Percentiles rank a stretch among this genome's conserved stretches.
Conservation (phyloP, 2,797 vertebrate species). For the Arnoldichthys spilopterus region DNA sequence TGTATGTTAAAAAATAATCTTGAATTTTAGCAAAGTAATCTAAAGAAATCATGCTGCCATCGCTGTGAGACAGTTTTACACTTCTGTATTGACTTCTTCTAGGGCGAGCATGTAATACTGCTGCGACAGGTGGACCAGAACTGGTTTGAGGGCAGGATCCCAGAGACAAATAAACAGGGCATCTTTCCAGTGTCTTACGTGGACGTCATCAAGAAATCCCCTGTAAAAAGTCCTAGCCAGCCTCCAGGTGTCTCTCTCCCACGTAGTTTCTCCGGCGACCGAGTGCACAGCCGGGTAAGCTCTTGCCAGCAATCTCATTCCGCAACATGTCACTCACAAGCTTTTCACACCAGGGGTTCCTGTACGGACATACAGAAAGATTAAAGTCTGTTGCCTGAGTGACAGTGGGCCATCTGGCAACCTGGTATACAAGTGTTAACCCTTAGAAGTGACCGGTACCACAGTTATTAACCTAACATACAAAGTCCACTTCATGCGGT, state of each 20-base stretch:
- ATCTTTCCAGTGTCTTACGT: conserved; percentile 91
- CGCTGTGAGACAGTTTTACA: not conserved
- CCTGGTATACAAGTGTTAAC: not conserved
- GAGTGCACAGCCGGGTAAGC: conserved; percentile 82
- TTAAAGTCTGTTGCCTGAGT: not conserved
- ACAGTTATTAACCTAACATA: not conserved
- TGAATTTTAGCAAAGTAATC: not conserved
- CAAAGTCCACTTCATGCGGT: not conserved
- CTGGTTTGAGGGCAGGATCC: conserved; percentile 89
- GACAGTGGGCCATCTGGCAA: not conserved
- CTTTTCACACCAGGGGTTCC: conserved; percentile 6
- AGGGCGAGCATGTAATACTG: conserved; percentile 86
- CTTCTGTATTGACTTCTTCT: conserved; percentile 23
- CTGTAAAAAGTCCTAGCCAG: conserved; percentile 74
- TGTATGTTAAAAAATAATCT: not conserved
- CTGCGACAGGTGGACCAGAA: conserved; percentile 89
- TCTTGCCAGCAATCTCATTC: not conserved
- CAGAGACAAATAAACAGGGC: conserved; percentile 85
- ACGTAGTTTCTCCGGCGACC: conserved; percentile 81
- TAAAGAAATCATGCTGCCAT: not conserved
- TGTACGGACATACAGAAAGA: not conserved
- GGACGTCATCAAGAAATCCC: conserved; percentile 81
- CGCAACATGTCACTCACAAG: conserved; percentile 3
- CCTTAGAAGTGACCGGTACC: not conserved
- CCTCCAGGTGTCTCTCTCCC: conserved; percentile 77